These are phyloP conservation scores for Gambusia yucatana DNA, from an alignment of 2,797 vertebrate genomes.

Conservation along the genomic window DNA sequence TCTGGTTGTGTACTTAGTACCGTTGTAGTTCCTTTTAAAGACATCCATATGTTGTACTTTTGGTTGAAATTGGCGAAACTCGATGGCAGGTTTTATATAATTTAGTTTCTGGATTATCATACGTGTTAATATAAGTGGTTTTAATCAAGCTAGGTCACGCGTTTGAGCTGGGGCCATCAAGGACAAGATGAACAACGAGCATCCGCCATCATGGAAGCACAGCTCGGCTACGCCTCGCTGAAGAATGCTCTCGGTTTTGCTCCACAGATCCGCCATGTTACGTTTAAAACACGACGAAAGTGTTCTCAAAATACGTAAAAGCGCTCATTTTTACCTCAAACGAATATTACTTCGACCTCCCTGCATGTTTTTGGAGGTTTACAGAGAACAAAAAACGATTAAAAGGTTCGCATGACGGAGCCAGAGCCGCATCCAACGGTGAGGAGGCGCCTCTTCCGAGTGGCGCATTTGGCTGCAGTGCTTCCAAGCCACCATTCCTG, in stretches of 20 bases:
- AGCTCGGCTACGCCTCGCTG: constrained; percentile 79
- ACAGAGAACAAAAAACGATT: constrained; percentile 27
- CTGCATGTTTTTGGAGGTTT: constrained; percentile 4
- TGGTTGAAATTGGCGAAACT: background rate
- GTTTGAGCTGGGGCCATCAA: constrained; percentile 62
- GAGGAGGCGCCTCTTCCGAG: constrained; percentile 76
- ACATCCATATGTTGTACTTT: constrained; percentile 21
- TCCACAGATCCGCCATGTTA: background rate
- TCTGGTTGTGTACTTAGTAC: constrained; percentile 19
- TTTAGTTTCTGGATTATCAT: background rate
- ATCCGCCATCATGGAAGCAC: constrained; percentile 82
- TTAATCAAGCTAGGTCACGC: constrained; percentile 26
- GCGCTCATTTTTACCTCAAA: constrained; percentile 18
- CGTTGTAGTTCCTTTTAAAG: background rate
- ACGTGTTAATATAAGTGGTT: background rate
- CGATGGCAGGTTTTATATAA: fast-evolving
- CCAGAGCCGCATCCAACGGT: constrained; percentile 76
- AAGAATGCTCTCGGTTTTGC: constrained; percentile 69
- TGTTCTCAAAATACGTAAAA: background rate
- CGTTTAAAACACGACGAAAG: constrained; percentile 4
- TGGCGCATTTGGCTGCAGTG: constrained; percentile 83
- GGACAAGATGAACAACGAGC: constrained; percentile 73
- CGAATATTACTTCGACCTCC: background rate
- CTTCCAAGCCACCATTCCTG: constrained; percentile 82
- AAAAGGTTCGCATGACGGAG: constrained; percentile 74